Conservation (phyloP, 2,888 invertebrate genomes). For the Athripsodes cinereus region DNA sequence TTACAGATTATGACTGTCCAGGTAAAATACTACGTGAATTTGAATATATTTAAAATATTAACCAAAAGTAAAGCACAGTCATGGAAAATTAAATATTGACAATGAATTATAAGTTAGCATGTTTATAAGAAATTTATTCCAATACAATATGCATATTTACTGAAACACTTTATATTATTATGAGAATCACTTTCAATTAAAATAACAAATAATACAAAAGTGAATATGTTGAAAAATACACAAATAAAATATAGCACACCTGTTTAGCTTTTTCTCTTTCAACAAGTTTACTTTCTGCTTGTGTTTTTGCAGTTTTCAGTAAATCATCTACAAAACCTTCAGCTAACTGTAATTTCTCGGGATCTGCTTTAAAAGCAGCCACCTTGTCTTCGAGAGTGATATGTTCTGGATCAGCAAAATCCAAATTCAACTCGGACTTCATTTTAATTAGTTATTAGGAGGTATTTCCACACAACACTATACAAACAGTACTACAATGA, state of each 20-base stretch:
- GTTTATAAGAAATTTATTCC: too few relatives aligned
- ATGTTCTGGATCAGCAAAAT: slow-evolving; percentile 31
- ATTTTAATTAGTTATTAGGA: slow-evolving; percentile 12
- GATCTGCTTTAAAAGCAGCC: slow-evolving; percentile 53
- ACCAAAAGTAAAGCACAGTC: too few relatives aligned
- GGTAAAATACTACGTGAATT: too few relatives aligned
- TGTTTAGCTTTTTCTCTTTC: slow-evolving; percentile 54
- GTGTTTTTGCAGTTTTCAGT: slow-evolving; percentile 47
- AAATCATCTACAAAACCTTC: slow-evolving; percentile 56
- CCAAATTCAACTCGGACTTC: slow-evolving; percentile 27
- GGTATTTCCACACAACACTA: neutral
- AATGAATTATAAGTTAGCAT: too few relatives aligned
- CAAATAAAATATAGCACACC: slow-evolving; percentile 47
- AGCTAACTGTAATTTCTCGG: slow-evolving; percentile 52
- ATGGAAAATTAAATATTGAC: too few relatives aligned
- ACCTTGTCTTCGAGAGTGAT: slow-evolving; percentile 45
- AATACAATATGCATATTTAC: too few relatives aligned
- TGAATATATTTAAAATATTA: too few relatives aligned
- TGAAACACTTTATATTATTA: too few relatives aligned
- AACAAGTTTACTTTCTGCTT: slow-evolving; percentile 52
- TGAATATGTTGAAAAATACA: too few relatives aligned
- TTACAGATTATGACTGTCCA: too few relatives aligned
- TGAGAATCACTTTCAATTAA: too few relatives aligned
- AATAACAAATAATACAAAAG: neutral
- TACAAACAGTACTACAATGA: too few relatives aligned